Conservation (phyloP, 1,140 invertebrate genomes). For the Trigoniulus corallinus region DNA sequence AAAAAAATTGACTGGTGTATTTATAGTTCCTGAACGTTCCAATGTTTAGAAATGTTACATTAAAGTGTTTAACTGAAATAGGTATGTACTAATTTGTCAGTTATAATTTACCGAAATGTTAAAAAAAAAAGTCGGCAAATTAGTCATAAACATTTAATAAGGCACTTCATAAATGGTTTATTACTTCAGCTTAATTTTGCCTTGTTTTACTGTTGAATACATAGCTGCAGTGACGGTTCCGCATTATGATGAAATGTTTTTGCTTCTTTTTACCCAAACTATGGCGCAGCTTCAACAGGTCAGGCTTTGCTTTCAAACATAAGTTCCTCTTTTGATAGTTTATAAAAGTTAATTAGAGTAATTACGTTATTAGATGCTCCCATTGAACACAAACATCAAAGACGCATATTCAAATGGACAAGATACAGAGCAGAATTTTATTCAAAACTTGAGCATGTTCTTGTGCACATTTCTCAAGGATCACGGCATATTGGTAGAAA, state of each 20-base stretch:
- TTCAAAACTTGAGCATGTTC: conserved; percentile 96
- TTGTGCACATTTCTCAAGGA: conserved; percentile 94
- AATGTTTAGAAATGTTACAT: conserved; percentile 92
- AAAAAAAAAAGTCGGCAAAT: too few species aligned
- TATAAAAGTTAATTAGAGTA: neutral
- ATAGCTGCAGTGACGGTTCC: conserved; percentile 56
- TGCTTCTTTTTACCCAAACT: conserved; percentile 70
- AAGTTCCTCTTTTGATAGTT: too few species aligned
- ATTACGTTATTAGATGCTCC: conserved; percentile 49
- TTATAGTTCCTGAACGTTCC: conserved; percentile 85
- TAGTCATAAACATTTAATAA: too few species aligned
- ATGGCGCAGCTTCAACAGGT: conserved; percentile 71
- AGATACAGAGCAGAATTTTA: conserved; percentile 97
- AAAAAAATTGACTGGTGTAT: too few species aligned
- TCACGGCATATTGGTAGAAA: conserved; percentile 75
- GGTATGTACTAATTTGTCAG: conserved; percentile 18
- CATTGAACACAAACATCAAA: conserved; percentile 74
- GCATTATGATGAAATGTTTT: conserved; percentile 85
- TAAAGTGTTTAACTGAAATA: conserved; percentile 98
- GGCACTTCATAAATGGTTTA: too few species aligned
- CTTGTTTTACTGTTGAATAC: too few species aligned
- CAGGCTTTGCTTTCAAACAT: conserved; percentile 8
- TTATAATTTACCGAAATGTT: neutral
- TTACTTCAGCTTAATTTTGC: too few species aligned
- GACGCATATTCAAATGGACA: conserved; percentile 80